A percentile compares a stretch with the other conserved stretches of the same genome.
Evolutionary conservation across 2,113 vertebrate genomes (phyloP).

Genomic region (Oryzias melastigma): DNA sequence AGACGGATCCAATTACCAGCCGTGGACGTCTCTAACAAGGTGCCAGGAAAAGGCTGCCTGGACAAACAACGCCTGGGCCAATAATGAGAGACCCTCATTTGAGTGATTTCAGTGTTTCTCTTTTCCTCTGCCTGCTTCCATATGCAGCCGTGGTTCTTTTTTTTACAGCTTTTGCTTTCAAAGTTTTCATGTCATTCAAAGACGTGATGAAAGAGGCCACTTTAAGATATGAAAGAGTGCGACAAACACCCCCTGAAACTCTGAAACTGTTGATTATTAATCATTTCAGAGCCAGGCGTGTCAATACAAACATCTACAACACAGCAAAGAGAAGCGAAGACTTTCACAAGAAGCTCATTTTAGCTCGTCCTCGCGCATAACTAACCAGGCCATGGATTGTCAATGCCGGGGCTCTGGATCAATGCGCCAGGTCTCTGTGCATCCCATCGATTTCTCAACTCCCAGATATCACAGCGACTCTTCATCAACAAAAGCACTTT

Average conservation of each 20-base stretch:
- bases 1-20: constrained; percentile 82
- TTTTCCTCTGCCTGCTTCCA: constrained; percentile 22
- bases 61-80: constrained; percentile 78
- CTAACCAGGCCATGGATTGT: constrained; percentile 84
- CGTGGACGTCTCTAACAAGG: constrained; percentile 83
- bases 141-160: constrained; percentile 58
- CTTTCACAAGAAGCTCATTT: constrained; percentile 83
- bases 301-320: constrained; percentile 77
- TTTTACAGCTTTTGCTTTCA: constrained; percentile 6
- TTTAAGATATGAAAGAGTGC: constrained; percentile 31
- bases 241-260: constrained; percentile 62
- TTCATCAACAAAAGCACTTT: constrained; percentile 88
- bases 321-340: constrained; percentile 68
- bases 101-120: constrained; percentile 70
- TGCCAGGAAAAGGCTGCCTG: constrained; percentile 78
- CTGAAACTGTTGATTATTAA: constrained; percentile 91
- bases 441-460: constrained; percentile 86
- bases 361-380: constrained; percentile 80
- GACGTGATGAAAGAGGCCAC: constrained; percentile 32
- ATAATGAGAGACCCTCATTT: constrained; percentile 82
- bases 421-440: constrained; percentile 81
- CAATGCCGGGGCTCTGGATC: constrained; percentile 79
- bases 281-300: constrained; percentile 81
- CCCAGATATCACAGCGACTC: constrained; percentile 83
- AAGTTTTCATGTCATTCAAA: constrained; percentile 41